Evolutionary conservation across 2,888 invertebrate genomes (phyloP), one percentile per base, ranked within the genome.

Genomic region (Phymatocera aterrima): DNA sequence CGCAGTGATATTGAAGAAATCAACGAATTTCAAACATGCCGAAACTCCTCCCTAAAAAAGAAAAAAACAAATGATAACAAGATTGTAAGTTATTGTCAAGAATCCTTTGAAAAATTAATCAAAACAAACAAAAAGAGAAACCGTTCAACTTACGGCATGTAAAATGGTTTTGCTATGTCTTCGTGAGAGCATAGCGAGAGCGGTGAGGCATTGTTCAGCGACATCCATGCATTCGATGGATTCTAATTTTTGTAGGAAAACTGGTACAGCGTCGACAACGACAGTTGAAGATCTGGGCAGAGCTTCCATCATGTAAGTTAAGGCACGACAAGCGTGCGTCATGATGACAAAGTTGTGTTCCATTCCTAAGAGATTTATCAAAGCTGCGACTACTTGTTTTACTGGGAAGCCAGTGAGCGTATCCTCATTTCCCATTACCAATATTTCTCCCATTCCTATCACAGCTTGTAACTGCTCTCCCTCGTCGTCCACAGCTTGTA

Each of bases 261-360:
- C 97, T 1, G 99, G 99, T 79, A 99, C 97, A 1, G 99, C 99
- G 87, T 99, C 97, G 1, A 98, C 97, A 10, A 99, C 98, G 1
- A 99, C 97, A 28, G 97, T 96, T 70, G 98, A 98, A 48, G 99
- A 98, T 79, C 99, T 94, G 0, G 99, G 99, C 83, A 99, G 90
- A 0, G 99, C 98, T 91, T 99, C 99, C 94, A 99, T 95, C 98
- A 99, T 99, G 91, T 99, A 99, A 0, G 99, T 99, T 51, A 99
- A 93, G 0, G 99, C 99, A 57, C 99, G 96, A 88, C 99, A 99
- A 0, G 99, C 99, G 91, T 99, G 98, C 90, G 99, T 98, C 99
- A 99, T 99, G 93, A 99, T 98, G 91, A 99, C 99, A 92, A 99
- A 99, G 92, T 99, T 99, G 90, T 99, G 98, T 89, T 99, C 99